Base-by-base conservation (phyloP, 2,797 vertebrate species). In the Onychomys torridus region DNA sequence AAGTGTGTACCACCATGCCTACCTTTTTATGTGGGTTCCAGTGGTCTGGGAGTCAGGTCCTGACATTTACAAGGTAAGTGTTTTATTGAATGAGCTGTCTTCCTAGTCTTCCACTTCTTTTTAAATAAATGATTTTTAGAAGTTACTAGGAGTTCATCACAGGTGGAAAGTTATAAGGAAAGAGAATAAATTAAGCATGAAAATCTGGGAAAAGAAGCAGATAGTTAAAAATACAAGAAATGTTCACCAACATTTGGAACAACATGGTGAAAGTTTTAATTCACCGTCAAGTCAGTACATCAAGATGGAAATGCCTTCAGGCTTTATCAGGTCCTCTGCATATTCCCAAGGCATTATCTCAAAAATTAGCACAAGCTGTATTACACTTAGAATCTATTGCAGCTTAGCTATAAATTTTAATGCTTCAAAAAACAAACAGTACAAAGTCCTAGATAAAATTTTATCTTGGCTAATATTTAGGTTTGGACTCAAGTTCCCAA, bases 401-500 rank as follows among this genome's bases (percentile, higher is more conserved):
- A 75, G 63, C 57, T 97, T 57, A 90, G 77, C 73, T 94, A 97
- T 90, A 95, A 88, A 96, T 96, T 89, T 85, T 96, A 97, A 87
- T 96, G 91, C 89, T 97, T 98, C 59, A 65, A 81, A 95, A 97
- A 71, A 86, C 92, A 97, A 97, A 92, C 25, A 97, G 85, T 96
- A 94, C 6, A 71, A 82, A 93, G 61, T 95, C 97, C 65, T 83
- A 95, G 67, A 95, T 95, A 97, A 96, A 82, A 94, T 90, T 96
- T 90, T n/a, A 49, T 94, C 96, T 98, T 90, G 65, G 49, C 87
- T 98, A 76, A 97, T 96, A 97, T 91, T 78, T 96, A 97, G 94
- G 85, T 95, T 63, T 94, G 49, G 84, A n/a, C n/a, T 97, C 61
- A 83, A 83, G 89, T 94, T 96, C 29, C 32, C 23, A 96, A 37